Evolutionary conservation across 2,888 invertebrate genomes (phyloP).

Genomic region (Lomographa bimaculata): DNA sequence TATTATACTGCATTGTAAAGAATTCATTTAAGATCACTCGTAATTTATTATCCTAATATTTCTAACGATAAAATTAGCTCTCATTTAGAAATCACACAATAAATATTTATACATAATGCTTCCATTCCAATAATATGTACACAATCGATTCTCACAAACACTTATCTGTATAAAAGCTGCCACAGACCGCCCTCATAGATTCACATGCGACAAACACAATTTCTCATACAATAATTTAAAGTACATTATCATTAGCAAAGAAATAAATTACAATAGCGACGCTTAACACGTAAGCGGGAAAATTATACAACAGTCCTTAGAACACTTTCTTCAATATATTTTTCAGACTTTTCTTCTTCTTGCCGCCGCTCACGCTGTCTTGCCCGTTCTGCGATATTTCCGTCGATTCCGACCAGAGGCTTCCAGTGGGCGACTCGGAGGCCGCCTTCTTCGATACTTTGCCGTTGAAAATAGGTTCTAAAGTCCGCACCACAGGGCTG

Average conservation of each 20-base stretch:
- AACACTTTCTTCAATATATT: constrained; percentile 92
- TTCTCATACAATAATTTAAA: constrained; percentile 57
- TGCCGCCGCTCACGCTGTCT: constrained; percentile 55
- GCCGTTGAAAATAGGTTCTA: constrained; percentile 68
- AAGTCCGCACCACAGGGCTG: constrained; percentile 60
- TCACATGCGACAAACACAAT: constrained; percentile 18
- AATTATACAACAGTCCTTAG: constrained; percentile 63
- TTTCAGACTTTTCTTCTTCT: constrained; percentile 88
- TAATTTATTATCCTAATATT: no score
- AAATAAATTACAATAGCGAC: constrained; percentile 72
- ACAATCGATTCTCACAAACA: background rate
- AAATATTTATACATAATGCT: background rate
- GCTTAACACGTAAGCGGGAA: constrained; percentile 41
- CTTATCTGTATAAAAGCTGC: background rate
- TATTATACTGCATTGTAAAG: no score
- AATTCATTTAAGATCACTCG: no score
- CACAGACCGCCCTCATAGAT: no score
- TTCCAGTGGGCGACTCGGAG: constrained; percentile 74
- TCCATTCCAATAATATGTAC: no score
- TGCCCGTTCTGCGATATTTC: constrained; percentile 71
- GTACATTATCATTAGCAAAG: constrained; percentile 60
- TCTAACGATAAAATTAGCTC: no score
- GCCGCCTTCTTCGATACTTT: constrained; percentile 61
- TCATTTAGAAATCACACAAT: background rate
- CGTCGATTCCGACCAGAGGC: constrained; percentile 76